A percentile compares a stretch with the other conserved stretches of the same genome.
Evolutionary conservation across 2,888 invertebrate species (phyloP).

Genomic region (Pseudoips prasinana): DNA sequence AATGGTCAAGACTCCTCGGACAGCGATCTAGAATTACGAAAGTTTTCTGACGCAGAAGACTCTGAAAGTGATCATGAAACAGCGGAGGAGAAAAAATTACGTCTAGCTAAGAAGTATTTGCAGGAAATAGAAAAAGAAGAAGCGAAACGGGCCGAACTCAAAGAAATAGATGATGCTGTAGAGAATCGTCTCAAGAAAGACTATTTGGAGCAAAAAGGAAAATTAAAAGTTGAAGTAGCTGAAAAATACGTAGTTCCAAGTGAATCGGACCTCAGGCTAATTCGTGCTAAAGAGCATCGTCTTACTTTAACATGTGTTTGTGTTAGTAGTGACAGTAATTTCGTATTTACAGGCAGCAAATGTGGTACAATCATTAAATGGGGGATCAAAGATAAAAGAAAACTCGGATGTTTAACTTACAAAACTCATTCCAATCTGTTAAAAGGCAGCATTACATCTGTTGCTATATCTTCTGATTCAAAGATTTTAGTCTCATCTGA

Average conservation of each 20-base stretch:
- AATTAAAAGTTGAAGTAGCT: constrained; percentile 88
- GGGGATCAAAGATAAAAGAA: constrained; percentile 84
- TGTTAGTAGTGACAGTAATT: constrained; percentile 87
- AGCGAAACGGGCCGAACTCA: constrained; percentile 84
- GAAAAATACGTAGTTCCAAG: constrained; percentile 66
- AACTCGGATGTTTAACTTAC: constrained; percentile 80
- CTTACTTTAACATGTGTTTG: constrained; percentile 91
- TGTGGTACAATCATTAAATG: constrained; percentile 94
- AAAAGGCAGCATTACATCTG: constrained; percentile 81
- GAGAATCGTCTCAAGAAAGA: constrained; percentile 91
- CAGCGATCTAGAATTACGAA: constrained; percentile 84
- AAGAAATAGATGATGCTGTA: constrained; percentile 84
- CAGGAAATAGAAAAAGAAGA: constrained; percentile 93
- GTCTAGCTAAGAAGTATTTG: constrained; percentile 94
- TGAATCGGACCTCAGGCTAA: constrained; percentile 63
- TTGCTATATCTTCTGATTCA: constrained; percentile 89
- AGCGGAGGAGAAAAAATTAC: constrained; percentile 93
- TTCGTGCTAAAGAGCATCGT: constrained; percentile 90
- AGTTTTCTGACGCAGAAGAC: constrained; percentile 72
- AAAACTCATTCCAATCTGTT: constrained; percentile 63
- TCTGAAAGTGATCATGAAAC: constrained; percentile 88
- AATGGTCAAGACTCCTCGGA: constrained; percentile 84
- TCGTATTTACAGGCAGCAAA: constrained; percentile 92
- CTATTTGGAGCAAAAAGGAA: constrained; percentile 92
- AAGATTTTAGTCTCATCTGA: constrained; percentile 88